Conservation (phyloP, 2,888 invertebrate genomes). For the Mythimna vitellina region DNA sequence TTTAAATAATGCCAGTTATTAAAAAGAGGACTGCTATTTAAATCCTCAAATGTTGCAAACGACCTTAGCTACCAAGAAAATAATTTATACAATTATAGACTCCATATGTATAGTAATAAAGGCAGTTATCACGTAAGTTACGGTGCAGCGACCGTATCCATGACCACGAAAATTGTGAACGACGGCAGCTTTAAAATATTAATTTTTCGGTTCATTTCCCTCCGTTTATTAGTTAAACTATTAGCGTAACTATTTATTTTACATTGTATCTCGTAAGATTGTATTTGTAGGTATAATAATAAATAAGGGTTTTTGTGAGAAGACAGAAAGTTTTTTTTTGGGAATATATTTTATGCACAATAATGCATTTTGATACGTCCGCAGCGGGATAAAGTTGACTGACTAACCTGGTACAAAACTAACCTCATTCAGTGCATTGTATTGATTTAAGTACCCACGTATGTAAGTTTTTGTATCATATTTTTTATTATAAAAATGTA, state of each 20-base stretch:
- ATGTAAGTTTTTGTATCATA: slow-evolving; percentile 85
- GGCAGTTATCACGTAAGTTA: slow-evolving; percentile 50
- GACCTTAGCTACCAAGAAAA: slow-evolving; percentile 20
- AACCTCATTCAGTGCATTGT: slow-evolving; percentile 87
- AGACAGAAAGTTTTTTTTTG: slow-evolving; percentile 69
- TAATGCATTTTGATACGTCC: slow-evolving; percentile 83
- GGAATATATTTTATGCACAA: slow-evolving; percentile 83
- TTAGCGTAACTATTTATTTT: slow-evolving; percentile 84
- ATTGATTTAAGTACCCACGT: slow-evolving; percentile 80
- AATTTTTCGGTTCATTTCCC: slow-evolving; percentile 77
- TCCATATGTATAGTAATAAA: slow-evolving; percentile 28
- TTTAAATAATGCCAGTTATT: slow-evolving; percentile 19
- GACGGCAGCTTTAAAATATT: slow-evolving; percentile 71
- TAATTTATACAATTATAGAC: slow-evolving; percentile 37
- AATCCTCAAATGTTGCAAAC: slow-evolving; percentile 21
- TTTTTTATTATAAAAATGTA: slow-evolving; percentile 77
- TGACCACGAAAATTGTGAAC: slow-evolving; percentile 63
- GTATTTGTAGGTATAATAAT: slow-evolving; percentile 66
- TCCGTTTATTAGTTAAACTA: slow-evolving; percentile 81
- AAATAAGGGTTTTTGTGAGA: slow-evolving; percentile 77
- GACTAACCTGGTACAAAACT: slow-evolving; percentile 85
- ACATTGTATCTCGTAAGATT: slow-evolving; percentile 64
- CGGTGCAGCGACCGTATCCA: slow-evolving; percentile 49
- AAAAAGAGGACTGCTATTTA: slow-evolving; percentile 13
- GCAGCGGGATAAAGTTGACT: slow-evolving; percentile 76